Conservation (phyloP, 2,113 vertebrate species). For the Electrona antarctica region DNA sequence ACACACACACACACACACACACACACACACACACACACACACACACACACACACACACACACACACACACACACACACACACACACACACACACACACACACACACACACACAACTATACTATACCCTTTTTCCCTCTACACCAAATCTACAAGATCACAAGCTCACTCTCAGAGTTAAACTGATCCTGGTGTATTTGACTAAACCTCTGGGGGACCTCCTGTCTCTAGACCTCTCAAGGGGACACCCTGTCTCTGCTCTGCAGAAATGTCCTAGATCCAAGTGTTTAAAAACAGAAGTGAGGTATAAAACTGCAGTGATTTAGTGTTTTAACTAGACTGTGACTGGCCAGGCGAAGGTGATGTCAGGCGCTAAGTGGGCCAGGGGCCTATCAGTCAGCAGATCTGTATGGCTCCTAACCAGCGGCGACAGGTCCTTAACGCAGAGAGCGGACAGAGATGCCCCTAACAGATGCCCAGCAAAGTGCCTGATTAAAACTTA, state of each 20-base stretch:
- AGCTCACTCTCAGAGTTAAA: neutral
- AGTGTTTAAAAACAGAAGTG: constrained; percentile 1
- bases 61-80: neutral
- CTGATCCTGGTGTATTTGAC: neutral
- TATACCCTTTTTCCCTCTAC: too few relatives aligned
- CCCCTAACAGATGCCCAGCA: constrained; percentile 80
- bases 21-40: neutral
- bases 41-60: neutral
- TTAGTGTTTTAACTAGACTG: constrained; percentile 33
- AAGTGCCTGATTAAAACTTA: constrained; percentile 84
- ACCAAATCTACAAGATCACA: too few relatives aligned
- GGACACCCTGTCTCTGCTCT: too few relatives aligned
- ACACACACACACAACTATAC: neutral
- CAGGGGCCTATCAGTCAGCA: constrained; percentile 67
- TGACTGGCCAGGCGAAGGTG: constrained; percentile 27
- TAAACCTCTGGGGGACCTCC: neutral
- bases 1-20: neutral
- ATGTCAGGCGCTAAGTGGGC: constrained; percentile 68
- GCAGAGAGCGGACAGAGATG: constrained; percentile 61
- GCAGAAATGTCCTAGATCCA: constrained; percentile 17
- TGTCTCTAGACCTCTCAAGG: too few relatives aligned
- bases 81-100: neutral
- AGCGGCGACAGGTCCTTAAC: constrained; percentile 75
- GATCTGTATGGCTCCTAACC: constrained; percentile 68
- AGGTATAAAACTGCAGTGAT: constrained; percentile 6